Base-by-base conservation (phyloP, 1,140 invertebrate genomes). In the Arctopsyche grandis region DNA sequence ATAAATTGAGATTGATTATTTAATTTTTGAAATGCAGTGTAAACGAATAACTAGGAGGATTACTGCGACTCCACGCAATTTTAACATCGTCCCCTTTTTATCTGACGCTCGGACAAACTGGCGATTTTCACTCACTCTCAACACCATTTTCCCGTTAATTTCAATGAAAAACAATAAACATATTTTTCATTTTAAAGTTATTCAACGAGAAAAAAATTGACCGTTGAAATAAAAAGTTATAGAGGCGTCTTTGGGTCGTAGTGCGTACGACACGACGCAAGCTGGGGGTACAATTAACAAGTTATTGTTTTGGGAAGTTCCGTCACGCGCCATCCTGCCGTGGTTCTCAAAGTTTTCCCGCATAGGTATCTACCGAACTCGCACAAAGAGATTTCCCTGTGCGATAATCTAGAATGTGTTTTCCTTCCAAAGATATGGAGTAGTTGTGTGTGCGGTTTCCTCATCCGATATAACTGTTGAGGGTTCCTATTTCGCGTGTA, bases 321-420 rank as follows among this genome's bases (percentile, higher is more conserved):
- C 56, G 56, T 60, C 56, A 60, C 56, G 56, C 16, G 19, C 12
- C 52, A 56, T n/a, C 19, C 21, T 60, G n/a, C 56, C 56, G 16
- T 21, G 56, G 16, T 9, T 19, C 29, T 38, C 29, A 38, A 38
- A 38, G 29, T 38, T 38, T 38, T 38, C 29, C 29, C 1, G 7
- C 29, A 1, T 1, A 38, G 29, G 29, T 38, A 38, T 7, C 29
- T 38, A 38, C 29, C 29, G 29, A 38, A n/a, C n/a, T n/a, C n/a
- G 9, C 63, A 66, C 63, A 66, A 66, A 66, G 63, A 66, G 63
- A 66, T 66, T 66, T 26, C 24, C 22, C 63, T 12, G 12, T 22
- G 63, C 63, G 63, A 66, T 66, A 66, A 66, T 66, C 63, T 66
- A 14, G 63, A 66, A 66, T 66, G 63, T 66, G 63, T 66, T 66